Evolutionary conservation across 2,888 invertebrate genomes (phyloP).

Genomic region (Leptinotarsa juncta): DNA sequence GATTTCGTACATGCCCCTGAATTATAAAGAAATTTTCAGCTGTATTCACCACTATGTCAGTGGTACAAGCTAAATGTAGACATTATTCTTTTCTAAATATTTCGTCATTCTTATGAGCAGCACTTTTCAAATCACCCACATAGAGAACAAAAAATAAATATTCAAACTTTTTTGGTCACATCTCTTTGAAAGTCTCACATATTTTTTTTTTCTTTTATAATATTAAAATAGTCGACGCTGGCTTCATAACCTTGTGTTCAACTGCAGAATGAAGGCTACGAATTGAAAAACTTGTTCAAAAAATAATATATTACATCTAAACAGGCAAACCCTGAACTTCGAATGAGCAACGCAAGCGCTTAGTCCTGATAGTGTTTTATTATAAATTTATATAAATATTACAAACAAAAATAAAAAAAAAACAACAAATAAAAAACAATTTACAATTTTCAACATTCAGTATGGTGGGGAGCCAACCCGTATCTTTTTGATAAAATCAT

Average conservation of each 20-base stretch:
- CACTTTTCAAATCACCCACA: too few relatives aligned
- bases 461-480: constrained; percentile 48
- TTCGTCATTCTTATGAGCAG: too few relatives aligned
- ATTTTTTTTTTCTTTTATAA: too few relatives aligned
- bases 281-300: background rate
- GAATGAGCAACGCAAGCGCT: constrained; percentile 5
- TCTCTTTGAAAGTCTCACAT: too few relatives aligned
- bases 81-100: too few relatives aligned
- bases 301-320: constrained; percentile 3
- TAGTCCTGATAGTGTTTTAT: constrained; percentile 30
- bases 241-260: background rate
- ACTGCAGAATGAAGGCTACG: background rate
- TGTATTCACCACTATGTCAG: too few relatives aligned
- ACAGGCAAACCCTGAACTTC: background rate
- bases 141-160: too few relatives aligned
- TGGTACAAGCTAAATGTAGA: too few relatives aligned
- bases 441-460: constrained; percentile 35
- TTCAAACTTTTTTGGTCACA: too few relatives aligned
- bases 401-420: constrained; percentile 32
- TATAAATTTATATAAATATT: constrained; percentile 32
- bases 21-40: too few relatives aligned
- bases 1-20: too few relatives aligned
- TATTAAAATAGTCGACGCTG: background rate
- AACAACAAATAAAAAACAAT: constrained; percentile 32
- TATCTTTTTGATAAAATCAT: constrained; percentile 45